Evolutionary conservation across 1,140 invertebrate genomes (phyloP).

Genomic region (Phenacoccus solenopsis): DNA sequence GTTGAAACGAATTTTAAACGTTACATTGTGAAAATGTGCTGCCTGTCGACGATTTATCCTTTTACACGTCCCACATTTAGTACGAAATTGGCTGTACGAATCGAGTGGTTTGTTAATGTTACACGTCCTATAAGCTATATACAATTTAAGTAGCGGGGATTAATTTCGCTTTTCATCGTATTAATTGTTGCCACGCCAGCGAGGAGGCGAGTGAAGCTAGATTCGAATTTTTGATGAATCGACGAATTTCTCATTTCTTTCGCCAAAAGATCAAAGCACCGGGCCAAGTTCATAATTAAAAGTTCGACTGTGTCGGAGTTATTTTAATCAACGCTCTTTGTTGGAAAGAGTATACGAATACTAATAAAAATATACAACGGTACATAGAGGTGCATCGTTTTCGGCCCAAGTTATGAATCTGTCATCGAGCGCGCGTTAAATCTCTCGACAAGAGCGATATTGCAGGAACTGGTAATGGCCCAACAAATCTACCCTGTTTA

Average conservation of each 20-base stretch:
- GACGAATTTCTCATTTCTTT: too few species aligned
- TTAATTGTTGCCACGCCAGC: too few species aligned
- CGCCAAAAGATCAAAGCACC: too few species aligned
- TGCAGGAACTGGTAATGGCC: slow-evolving; percentile 11
- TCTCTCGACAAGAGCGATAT: not conserved
- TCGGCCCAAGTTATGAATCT: not conserved
- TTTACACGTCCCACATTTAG: not conserved
- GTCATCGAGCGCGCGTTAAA: slow-evolving; percentile 3
- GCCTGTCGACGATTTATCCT: not conserved
- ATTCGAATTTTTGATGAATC: too few species aligned
- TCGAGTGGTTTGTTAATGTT: too few species aligned
- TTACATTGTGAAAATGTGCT: not conserved
- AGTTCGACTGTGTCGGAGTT: not conserved
- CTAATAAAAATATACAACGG: slow-evolving; percentile 4
- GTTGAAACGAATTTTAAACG: not conserved
- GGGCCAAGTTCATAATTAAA: too few species aligned
- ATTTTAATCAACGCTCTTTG: not conserved
- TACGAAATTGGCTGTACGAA: not conserved
- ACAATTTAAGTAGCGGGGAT: too few species aligned
- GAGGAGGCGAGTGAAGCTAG: too few species aligned
- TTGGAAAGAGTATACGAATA: not conserved
- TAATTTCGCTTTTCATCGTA: too few species aligned
- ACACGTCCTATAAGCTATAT: too few species aligned
- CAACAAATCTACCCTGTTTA: slow-evolving; percentile 15
- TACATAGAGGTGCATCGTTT: not conserved